These are phyloP conservation scores for Periophthalmus magnuspinnatus DNA, from an alignment of 2,797 vertebrate species.

Conservation along the genomic window DNA sequence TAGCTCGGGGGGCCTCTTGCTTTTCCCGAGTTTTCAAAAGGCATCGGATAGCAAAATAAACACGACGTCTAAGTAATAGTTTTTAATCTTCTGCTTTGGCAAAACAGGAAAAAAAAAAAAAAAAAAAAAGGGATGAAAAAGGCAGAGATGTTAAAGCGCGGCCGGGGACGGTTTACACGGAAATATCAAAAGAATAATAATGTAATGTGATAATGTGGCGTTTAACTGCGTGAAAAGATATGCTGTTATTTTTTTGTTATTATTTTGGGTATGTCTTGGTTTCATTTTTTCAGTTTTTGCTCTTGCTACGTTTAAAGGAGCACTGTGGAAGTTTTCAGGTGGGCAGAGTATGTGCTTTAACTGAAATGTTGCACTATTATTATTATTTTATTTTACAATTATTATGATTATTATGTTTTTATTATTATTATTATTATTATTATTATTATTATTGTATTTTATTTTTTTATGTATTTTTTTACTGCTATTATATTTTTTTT, in stretches of 20 bases:
- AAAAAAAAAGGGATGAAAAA: not conserved
- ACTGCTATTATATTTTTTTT: too few species aligned
- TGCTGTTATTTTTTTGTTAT: too few species aligned
- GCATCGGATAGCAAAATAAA: constrained; percentile 74
- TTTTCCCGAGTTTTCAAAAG: constrained; percentile 58
- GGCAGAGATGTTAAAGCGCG: not conserved
- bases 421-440: too few species aligned
- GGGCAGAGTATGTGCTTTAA: too few species aligned
- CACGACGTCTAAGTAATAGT: constrained; percentile 65
- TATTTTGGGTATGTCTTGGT: not conserved
- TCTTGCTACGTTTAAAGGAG: too few species aligned
- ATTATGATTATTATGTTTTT: too few species aligned
- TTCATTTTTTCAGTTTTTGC: too few species aligned
- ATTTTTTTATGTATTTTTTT: too few species aligned
- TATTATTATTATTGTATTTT: too few species aligned
- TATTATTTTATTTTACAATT: too few species aligned
- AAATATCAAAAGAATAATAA: not conserved
- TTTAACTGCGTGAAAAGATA: not conserved
- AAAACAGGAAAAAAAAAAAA: not conserved
- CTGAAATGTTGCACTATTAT: too few species aligned
- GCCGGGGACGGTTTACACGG: not conserved
- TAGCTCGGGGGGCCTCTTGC: constrained; percentile 71
- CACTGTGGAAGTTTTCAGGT: too few species aligned
- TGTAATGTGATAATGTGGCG: not conserved
- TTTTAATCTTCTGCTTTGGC: constrained; percentile 23